These are phyloP conservation scores for Phataginus tricuspis DNA, from an alignment of 2,797 vertebrate genomes.

Conservation along the genomic window DNA sequence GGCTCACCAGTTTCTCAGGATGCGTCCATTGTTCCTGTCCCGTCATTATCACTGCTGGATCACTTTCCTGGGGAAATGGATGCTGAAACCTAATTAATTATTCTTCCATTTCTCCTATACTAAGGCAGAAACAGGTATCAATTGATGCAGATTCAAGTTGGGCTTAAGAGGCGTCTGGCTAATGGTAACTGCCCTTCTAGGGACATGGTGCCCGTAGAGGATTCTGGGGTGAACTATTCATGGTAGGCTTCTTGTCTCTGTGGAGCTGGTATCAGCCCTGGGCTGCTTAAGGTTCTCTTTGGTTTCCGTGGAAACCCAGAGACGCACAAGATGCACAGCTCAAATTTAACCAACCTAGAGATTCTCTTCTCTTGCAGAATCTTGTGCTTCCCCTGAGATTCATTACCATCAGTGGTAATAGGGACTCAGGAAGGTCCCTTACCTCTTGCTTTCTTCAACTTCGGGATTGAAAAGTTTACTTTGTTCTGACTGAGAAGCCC, in stretches of 20 bases:
- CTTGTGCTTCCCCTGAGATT: conserved; percentile 21
- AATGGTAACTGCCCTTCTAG: background rate
- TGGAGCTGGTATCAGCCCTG: background rate
- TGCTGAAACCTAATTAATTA: background rate
- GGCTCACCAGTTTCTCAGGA: background rate
- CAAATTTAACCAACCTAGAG: background rate
- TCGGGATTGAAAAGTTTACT: conserved; percentile 31
- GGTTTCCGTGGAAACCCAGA: background rate
- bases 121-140: background rate
- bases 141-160: background rate
- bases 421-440: conserved; percentile 9
- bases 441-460: background rate
- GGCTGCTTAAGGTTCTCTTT: background rate
- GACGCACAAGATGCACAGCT: background rate
- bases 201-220: background rate
- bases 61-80: background rate
- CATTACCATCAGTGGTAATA: conserved; percentile 12
- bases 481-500: background rate
- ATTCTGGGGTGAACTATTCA: background rate
- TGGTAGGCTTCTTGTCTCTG: background rate
- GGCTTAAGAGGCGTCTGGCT: background rate
- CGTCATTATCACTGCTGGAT: no score
- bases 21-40: background rate
- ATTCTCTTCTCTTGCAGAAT: background rate
- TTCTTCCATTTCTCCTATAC: background rate